Percentiles rank a stretch among this genome's conserved stretches.
Evolutionary conservation across 2,888 invertebrate genomes (phyloP).

Genomic region (Lepidochitona cinerea): DNA sequence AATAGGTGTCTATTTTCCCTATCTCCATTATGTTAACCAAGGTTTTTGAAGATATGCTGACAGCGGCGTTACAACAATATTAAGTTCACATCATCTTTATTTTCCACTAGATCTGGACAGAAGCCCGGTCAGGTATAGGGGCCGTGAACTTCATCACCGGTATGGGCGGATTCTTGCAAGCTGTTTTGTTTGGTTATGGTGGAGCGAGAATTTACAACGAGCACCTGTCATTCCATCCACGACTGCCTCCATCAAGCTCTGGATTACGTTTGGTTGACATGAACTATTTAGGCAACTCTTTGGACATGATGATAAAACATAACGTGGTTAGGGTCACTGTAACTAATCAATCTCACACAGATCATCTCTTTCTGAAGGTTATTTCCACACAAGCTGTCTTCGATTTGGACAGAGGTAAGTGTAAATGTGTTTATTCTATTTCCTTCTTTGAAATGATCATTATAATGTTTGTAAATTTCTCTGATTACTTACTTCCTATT

Average conservation of each 20-base stretch:
- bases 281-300: background rate
- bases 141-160: conserved; percentile 68
- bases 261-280: background rate
- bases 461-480: background rate
- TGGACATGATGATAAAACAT: background rate
- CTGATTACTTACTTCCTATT: background rate
- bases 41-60: too few relatives aligned
- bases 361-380: background rate
- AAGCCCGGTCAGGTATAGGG: conserved; percentile 50
- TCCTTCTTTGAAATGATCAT: background rate
- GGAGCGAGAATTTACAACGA: conserved; percentile 51
- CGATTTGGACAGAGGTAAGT: background rate
- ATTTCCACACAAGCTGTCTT: background rate
- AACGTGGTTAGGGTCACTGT: background rate
- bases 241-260: conserved; percentile 38
- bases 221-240: conserved; percentile 28
- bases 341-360: background rate
- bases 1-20: too few relatives aligned
- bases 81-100: too few relatives aligned
- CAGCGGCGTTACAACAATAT: too few relatives aligned
- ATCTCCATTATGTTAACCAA: too few relatives aligned
- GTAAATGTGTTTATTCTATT: background rate
- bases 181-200: conserved; percentile 63
- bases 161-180: conserved; percentile 68
- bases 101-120: conserved; percentile 62